Base-by-base conservation (phyloP, 2,797 vertebrate genomes). In the Chelonia mydas region DNA sequence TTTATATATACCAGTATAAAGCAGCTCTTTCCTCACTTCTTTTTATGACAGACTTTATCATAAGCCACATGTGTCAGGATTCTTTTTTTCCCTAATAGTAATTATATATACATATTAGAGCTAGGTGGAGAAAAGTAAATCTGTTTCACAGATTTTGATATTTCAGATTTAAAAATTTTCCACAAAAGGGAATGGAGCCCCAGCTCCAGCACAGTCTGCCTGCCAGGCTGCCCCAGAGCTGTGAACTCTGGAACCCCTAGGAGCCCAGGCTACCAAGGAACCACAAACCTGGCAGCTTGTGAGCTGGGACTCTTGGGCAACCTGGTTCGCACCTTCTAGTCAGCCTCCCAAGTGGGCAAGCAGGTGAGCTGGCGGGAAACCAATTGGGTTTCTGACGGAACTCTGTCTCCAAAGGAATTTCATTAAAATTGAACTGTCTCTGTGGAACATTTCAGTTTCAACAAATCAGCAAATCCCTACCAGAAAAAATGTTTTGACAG, bases 171-270 rank as follows among this genome's bases (percentile, higher is more conserved):
- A 93, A 84, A 37, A 84, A 25, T 79, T 84, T 10, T 83, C 37
- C 59, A 15, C 4, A 25, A 90, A 89, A 54, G 5, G 6, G 0
- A 1, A 9, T 41, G 59, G 5, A 76, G 11, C 5, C 55, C 13
- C 54, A 27, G 79, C 3, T 5, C 1, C 13, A 17, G 2, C 7
- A 16, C n/a, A 27, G 50, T 84, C 83, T 47, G 55, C 0, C 0
- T 11, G 28, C 65, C 21, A 74, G 37, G 3, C 49, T 83, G 12
- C 80, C 16, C 47, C 72, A 51, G 61, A 79, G 27, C 10, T 57
- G 2, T 57, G 55, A 57, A 57, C 25, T 57, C 4, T 61, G 50
- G 50, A 78, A 81, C 50, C 16, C 4, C 2, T 51, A 9, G 17
- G 12, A 88, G 28, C 7, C 51, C 28, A 78, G 54, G 76, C 68